phyloP scores from a whole-genome alignment of 2,113 vertebrate genomes.

The Plecotus auritus region DNA sequence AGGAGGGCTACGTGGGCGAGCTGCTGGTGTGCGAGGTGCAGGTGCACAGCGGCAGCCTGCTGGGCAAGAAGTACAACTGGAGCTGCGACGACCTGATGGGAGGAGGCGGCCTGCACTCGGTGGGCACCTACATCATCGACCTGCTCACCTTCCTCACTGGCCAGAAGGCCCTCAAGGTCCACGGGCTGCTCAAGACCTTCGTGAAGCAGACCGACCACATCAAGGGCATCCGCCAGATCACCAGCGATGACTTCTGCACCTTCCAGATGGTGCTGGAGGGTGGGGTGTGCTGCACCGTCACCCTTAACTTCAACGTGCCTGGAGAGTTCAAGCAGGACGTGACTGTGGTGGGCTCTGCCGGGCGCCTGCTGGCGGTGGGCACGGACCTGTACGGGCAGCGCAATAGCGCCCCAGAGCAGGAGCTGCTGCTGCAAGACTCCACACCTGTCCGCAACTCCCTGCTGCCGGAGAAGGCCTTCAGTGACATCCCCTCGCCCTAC shows the following conservation, averaged over 20 bases:
- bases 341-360: constrained; percentile 89
- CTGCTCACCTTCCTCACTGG: constrained; percentile 95
- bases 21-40: constrained; percentile 96
- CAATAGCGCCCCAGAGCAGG: constrained; percentile 85
- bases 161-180: constrained; percentile 93
- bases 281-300: constrained; percentile 95
- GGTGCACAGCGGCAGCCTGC: constrained; percentile 95
- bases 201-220: constrained; percentile 99
- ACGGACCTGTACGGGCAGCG: constrained; percentile 95
- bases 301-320: constrained; percentile 97
- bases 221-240: constrained; percentile 97
- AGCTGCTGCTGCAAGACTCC: constrained; percentile 93
- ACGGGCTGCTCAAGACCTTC: constrained; percentile 96
- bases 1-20: constrained; percentile 95
- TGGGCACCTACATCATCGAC: constrained; percentile 99
- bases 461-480: constrained; percentile 95
- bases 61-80: constrained; percentile 99
- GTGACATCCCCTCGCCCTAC: constrained; percentile 95
- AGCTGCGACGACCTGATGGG: constrained; percentile 99
- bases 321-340: constrained; percentile 97
- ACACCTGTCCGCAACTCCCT: constrained; percentile 90
- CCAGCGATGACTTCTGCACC: constrained; percentile 98
- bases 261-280: constrained; percentile 98
- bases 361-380: constrained; percentile 89
- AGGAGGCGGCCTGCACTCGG: constrained; percentile 95